A percentile compares a stretch with the other conserved stretches of the same genome.
Conservation (phyloP, 1,140 invertebrate species). For the Pseudomyrmex dendroicus region DNA sequence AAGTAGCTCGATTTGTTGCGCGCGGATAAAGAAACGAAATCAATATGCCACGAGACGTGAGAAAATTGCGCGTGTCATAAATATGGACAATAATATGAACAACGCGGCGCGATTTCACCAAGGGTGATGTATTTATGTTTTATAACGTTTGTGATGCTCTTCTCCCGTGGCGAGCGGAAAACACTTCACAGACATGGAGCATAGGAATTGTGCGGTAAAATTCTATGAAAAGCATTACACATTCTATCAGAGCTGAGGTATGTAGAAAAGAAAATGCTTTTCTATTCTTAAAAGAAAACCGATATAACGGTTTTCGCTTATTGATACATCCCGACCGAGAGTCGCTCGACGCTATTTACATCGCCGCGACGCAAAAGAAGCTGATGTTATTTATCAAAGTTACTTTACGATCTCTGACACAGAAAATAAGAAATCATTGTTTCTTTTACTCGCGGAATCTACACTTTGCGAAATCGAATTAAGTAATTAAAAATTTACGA, state of each 20-base stretch:
- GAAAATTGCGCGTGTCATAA: background rate
- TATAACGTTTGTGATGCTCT: background rate
- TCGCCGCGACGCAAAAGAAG: slow-evolving; percentile 30
- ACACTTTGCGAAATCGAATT: too few species aligned
- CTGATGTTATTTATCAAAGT: slow-evolving; percentile 58
- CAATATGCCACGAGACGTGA: too few species aligned
- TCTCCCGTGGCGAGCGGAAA: background rate
- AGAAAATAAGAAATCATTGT: slow-evolving; percentile 3
- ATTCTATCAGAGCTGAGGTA: background rate
- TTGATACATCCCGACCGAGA: slow-evolving; percentile 18
- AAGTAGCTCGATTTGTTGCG: too few species aligned
- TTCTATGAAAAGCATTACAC: slow-evolving; percentile 26
- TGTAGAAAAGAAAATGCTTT: slow-evolving; percentile 20
- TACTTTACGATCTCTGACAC: background rate
- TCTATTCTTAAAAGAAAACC: slow-evolving; percentile 33
- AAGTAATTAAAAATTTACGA: too few species aligned
- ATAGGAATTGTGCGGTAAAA: slow-evolving; percentile 13
- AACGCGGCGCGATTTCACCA: background rate
- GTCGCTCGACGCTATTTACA: slow-evolving; percentile 41
- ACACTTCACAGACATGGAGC: background rate
- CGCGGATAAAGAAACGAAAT: background rate
- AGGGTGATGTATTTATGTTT: background rate
- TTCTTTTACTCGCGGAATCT: background rate
- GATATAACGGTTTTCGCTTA: slow-evolving; percentile 62
- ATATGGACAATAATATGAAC: background rate